These are phyloP conservation scores for Dasyornis broadbenti DNA, from an alignment of 2,113 vertebrate species.

Conservation along the genomic window DNA sequence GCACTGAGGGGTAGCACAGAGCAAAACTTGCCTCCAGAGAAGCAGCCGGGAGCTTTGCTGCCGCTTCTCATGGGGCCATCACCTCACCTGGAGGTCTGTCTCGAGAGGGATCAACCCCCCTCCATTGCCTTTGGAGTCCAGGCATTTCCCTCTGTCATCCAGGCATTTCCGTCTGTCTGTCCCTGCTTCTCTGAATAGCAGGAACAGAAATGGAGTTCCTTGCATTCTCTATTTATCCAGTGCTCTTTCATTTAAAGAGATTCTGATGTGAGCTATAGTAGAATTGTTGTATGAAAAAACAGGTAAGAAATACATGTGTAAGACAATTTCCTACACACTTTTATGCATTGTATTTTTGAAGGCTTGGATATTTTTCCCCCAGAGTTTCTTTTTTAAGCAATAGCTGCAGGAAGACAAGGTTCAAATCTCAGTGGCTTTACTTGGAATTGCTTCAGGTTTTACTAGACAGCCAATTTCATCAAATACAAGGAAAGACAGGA, in stretches of 20 bases:
- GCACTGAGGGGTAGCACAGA: background rate
- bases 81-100: background rate
- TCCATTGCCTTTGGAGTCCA: rapidly evolving
- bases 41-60: background rate
- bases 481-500: background rate
- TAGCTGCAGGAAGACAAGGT: background rate
- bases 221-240: background rate
- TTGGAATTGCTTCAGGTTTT: background rate
- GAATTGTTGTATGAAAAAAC: background rate
- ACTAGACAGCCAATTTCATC: background rate
- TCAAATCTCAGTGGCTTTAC: background rate
- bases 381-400: background rate
- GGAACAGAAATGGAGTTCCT: background rate
- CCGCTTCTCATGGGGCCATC: background rate
- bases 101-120: rapidly evolving
- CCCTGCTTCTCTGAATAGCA: background rate
- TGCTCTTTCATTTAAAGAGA: background rate
- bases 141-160: background rate
- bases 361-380: background rate
- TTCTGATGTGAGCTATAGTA: background rate
- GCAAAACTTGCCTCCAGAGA: background rate
- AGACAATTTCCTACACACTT: background rate
- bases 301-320: background rate
- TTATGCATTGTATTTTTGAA: background rate
- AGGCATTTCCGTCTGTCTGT: background rate